These are phyloP conservation scores for Metacarcinus magister DNA, from an alignment of 2,888 invertebrate genomes.

Conservation along the genomic window DNA sequence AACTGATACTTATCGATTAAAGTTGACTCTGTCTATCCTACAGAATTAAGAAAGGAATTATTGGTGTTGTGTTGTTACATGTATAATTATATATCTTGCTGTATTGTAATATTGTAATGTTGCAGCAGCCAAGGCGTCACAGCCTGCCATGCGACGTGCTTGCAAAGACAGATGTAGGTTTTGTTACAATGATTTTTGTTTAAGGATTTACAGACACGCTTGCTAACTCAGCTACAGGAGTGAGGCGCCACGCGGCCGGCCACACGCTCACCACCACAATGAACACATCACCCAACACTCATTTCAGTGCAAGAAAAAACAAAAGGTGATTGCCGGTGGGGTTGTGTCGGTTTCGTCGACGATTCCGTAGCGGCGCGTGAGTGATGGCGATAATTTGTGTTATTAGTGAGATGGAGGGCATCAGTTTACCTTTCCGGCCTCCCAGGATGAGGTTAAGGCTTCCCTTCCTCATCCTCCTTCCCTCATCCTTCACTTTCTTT, in stretches of 20 bases:
- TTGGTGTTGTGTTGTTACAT: neutral
- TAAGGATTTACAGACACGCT: neutral
- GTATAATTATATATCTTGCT: neutral
- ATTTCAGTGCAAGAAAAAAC: neutral
- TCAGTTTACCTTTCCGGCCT: slow-evolving; percentile 23
- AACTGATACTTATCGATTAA: neutral
- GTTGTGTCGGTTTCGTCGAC: neutral
- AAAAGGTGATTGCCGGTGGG: neutral
- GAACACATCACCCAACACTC: neutral
- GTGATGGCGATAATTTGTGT: slow-evolving; percentile 22
- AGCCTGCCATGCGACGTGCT: neutral
- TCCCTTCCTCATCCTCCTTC: slow-evolving; percentile 7
- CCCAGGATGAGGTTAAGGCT: neutral
- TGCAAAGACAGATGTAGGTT: neutral
- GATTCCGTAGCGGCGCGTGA: neutral
- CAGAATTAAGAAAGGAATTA: neutral
- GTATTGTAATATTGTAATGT: neutral
- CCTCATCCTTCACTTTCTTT: neutral
- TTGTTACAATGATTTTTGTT: neutral
- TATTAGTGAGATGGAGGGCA: neutral
- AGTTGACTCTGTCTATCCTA: neutral
- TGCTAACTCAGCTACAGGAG: neutral
- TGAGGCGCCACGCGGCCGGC: neutral
- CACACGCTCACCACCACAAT: neutral
- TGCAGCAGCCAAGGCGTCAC: neutral